Evolutionary conservation across 2,113 vertebrate species (phyloP), one percentile per base, ranked within the genome.

Genomic region (Salvelinus namaycush): DNA sequence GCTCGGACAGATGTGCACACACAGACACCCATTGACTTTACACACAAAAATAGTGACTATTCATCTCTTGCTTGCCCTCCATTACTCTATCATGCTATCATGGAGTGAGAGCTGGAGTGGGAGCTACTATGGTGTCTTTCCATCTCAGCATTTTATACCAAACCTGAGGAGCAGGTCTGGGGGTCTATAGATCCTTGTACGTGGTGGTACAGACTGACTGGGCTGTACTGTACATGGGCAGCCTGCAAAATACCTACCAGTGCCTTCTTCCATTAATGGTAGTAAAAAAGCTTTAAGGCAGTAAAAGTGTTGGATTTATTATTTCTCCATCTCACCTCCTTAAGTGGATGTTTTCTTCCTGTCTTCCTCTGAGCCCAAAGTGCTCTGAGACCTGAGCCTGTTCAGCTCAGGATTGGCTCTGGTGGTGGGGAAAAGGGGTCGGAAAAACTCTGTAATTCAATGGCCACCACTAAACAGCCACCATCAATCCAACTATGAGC

Each of bases 371-470:
- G 72, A 78, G 77, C 51, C 16, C 49, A 65, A 70, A 27, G 31
- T 73, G 71, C 54, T 34, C 11, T 66, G 76, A 9, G 4, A 54
- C 34, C 1, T 16, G 14, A 51, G 49, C 11, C 4, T 54, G 51
- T 54, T 54, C 51, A 54, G 51, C 4, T 44, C 39, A 54, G 51
- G 51, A 54, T 54, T 54, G 51, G 14, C 14, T 54, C 13, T 54
- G 83, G 77, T 87, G 64, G 81, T 76, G 75, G 13, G 8, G 84
- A 77, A 86, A 49, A 79, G 79, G 74, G 13, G 6, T 72, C 80
- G 77, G 86, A 75, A 87, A 89, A 84, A 72, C 80, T 73, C 75
- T 80, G 82, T 83, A 83, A 88, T 88, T 81, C 85, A 88, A 74
- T 78, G 84, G 87, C 79, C 84, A 44, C 39, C 39, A 11, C 81